Evolutionary conservation across 2,888 invertebrate genomes (phyloP).

Genomic region (Drosophila neotestacea): DNA sequence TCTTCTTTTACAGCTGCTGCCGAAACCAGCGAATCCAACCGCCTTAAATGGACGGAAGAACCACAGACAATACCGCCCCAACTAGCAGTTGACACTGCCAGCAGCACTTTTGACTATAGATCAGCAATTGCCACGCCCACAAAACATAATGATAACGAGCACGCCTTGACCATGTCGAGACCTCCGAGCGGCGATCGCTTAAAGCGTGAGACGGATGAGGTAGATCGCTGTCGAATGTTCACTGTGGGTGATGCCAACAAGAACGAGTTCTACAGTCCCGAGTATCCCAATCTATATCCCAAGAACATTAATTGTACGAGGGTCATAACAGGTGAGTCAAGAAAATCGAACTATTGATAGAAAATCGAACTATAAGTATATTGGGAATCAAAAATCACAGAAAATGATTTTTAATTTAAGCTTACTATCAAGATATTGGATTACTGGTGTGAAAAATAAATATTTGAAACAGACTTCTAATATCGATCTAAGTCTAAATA

Average conservation of each 20-base stretch:
- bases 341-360: too few relatives aligned
- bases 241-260: conserved; percentile 86
- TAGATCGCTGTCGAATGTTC: conserved; percentile 87
- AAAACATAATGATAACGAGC: background rate
- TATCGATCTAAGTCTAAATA: background rate
- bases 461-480: too few relatives aligned
- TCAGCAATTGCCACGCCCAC: conserved; percentile 31
- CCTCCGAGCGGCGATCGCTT: conserved; percentile 45
- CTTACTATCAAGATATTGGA: too few relatives aligned
- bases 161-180: conserved; percentile 39
- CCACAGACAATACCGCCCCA: conserved; percentile 16
- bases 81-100: background rate
- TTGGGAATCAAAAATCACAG: too few relatives aligned
- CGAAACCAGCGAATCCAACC: conserved; percentile 8
- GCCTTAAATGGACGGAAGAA: conserved; percentile 3
- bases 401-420: too few relatives aligned
- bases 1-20: conserved; percentile 10
- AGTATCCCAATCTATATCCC: conserved; percentile 89
- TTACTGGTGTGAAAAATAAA: too few relatives aligned
- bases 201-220: conserved; percentile 70
- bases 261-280: conserved; percentile 89
- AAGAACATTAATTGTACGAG: conserved; percentile 89
- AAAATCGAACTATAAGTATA: too few relatives aligned
- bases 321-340: conserved; percentile 88
- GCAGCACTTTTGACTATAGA: conserved; percentile 15